A percentile compares a stretch with the other conserved stretches of the same genome.
These are phyloP conservation scores for Cherax quadricarinatus DNA, from an alignment of 1,140 invertebrate genomes.

Conservation along the genomic window DNA sequence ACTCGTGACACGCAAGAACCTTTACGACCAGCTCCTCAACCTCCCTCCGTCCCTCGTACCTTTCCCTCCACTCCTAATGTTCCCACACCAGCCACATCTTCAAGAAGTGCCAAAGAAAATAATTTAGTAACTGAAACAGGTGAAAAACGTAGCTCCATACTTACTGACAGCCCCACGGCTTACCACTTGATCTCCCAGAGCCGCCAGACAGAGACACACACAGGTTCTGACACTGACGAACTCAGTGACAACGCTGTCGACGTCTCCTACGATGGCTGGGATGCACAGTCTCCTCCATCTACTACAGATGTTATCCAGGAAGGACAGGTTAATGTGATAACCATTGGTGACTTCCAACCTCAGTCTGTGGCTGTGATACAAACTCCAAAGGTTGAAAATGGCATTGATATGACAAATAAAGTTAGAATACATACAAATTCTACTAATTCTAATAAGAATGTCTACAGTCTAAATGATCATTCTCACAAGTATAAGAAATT, in stretches of 20 bases:
- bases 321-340: slow-evolving; percentile 66
- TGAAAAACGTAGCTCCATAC: slow-evolving; percentile 50
- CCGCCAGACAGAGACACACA: not conserved
- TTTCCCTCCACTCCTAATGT: slow-evolving; percentile 15
- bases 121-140: slow-evolving; percentile 1
- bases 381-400: not conserved
- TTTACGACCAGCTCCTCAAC: slow-evolving; percentile 44
- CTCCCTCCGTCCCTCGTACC: slow-evolving; percentile 32
- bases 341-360: slow-evolving; percentile 36
- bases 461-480: slow-evolving; percentile 7
- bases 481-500: not conserved
- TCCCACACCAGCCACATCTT: not conserved
- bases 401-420: slow-evolving; percentile 10
- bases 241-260: slow-evolving; percentile 72
- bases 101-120: slow-evolving; percentile 58
- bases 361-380: not conserved
- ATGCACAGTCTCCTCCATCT: slow-evolving; percentile 17
- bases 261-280: slow-evolving; percentile 28
- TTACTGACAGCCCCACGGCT: slow-evolving; percentile 42
- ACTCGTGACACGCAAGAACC: slow-evolving; percentile 62
- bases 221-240: slow-evolving; percentile 69
- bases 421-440: slow-evolving; percentile 32
- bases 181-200: slow-evolving; percentile 53
- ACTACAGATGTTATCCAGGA: not conserved
- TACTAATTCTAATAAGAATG: not conserved